Base-by-base conservation (phyloP, 2,888 invertebrate species). In the Steinernema carpocapsae region DNA sequence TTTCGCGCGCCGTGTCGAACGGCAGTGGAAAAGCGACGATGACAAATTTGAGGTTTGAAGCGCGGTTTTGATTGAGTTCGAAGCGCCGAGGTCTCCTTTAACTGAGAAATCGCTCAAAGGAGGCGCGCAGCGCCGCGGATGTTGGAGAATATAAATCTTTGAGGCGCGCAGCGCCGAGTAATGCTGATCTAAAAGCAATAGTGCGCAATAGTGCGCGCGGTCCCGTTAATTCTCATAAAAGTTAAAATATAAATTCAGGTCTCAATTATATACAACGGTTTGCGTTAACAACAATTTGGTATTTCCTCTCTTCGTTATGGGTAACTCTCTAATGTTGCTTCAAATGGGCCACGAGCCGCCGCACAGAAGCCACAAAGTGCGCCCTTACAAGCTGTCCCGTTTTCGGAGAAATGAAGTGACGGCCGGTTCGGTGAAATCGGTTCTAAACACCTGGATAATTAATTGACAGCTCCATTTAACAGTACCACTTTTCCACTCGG, bases 381-480 rank as follows among this genome's bases (percentile, higher is more conserved):
- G 64, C 64, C 14, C 32, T 29, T 7, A 29, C 32, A 6, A 64
- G 64, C 14, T 64, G 64, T 64, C 64, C 64, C 4, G 64, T 32
- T 64, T 17, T 32, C 26, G 37, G 37, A 3, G 37, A 32, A 17
- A 29, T 26, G 64, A 64, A 64, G 12, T 32, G 29, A 3, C 19
- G 48, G 4, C 26, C 64, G 12, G 29, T 29, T 32, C 26, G 17
- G 64, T 64, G 24, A 12, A 64, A n/a, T 29, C 22, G 64, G 17
- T 64, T 26, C 64, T 64, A n/a, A 14, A 64, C 24, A 32, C 14
- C 56, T 29, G 12, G 17, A 32, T 17, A 32, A 32, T 64, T 64
- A 64, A 32, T 48, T 2, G 29, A 17, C 19, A 32, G 32, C 12
- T 29, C 3, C 48, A 37, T 64, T 17, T 2, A 64, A 64, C 64